These are phyloP conservation scores for Pollimyrus isidori DNA, from an alignment of 2,113 vertebrate genomes.

Conservation along the genomic window DNA sequence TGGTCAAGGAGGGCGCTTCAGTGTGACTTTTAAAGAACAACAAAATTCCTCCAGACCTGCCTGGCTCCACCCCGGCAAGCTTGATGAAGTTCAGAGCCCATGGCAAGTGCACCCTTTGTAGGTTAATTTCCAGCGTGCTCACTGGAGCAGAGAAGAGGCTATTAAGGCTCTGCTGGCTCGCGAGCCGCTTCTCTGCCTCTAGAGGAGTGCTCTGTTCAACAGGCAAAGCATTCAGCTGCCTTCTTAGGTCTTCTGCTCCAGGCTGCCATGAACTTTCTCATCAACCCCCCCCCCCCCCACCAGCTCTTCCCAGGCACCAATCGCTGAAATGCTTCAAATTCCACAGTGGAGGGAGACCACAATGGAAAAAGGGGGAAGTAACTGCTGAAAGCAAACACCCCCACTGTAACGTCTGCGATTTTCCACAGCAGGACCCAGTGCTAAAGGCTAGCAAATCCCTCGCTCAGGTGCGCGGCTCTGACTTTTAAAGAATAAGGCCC, in stretches of 20 bases:
- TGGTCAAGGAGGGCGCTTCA: background rate
- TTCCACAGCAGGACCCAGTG: background rate
- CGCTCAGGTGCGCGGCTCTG: background rate
- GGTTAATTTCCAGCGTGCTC: background rate
- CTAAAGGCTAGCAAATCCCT: background rate
- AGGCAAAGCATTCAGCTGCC: slow-evolving; percentile 56
- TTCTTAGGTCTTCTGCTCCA: slow-evolving; percentile 54
- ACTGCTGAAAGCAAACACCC: slow-evolving; percentile 28
- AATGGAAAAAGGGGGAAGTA: background rate
- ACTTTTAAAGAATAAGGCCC: background rate
- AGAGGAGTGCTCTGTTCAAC: slow-evolving; percentile 48
- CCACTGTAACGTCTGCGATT: slow-evolving; percentile 20
- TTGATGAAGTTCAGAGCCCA: background rate
- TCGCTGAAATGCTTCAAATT: slow-evolving; percentile 61
- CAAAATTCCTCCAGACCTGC: background rate
- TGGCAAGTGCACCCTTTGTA: background rate
- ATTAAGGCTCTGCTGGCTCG: slow-evolving; percentile 5
- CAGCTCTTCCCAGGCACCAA: slow-evolving; percentile 36
- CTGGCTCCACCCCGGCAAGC: background rate
- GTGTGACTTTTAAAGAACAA: background rate
- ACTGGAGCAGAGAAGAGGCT: background rate
- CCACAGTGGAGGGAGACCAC: slow-evolving; percentile 36
- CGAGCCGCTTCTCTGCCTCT: slow-evolving; percentile 38
- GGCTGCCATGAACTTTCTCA: slow-evolving; percentile 60
- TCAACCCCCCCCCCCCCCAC: slow-evolving; percentile 2